A percentile compares a stretch with the other conserved stretches of the same genome.
Conservation (phyloP, 2,888 invertebrate genomes). For the Spisula solida region DNA sequence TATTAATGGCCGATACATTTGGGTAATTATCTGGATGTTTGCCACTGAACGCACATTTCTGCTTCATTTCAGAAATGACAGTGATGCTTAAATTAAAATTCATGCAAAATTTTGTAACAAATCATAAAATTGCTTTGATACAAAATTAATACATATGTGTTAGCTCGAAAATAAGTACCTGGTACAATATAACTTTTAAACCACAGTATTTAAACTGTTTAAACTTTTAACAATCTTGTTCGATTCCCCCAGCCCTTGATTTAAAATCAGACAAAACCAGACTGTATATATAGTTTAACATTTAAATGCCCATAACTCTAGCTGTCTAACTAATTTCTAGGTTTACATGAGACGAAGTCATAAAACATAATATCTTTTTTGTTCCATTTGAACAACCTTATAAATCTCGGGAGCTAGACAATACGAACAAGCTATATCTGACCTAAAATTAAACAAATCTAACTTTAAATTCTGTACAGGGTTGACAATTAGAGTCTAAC, state of each 20-base stretch:
- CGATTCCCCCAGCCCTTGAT: background rate
- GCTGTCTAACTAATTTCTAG: background rate
- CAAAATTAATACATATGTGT: background rate
- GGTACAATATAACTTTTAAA: background rate
- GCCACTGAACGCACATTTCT: constrained; percentile 23
- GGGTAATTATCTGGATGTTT: constrained; percentile 32
- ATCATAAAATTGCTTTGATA: background rate
- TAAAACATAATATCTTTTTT: constrained; percentile 37
- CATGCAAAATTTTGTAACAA: background rate
- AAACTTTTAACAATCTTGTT: background rate
- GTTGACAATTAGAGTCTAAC: constrained; percentile 43
- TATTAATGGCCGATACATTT: constrained; percentile 43
- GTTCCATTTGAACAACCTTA: constrained; percentile 29
- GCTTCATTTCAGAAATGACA: constrained; percentile 25
- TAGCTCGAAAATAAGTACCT: background rate
- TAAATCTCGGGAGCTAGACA: constrained; percentile 8
- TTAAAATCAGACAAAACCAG: background rate
- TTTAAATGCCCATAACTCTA: background rate
- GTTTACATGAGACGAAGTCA: background rate
- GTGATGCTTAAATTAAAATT: constrained; percentile 18
- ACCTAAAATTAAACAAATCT: constrained; percentile 38
- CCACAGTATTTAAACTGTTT: background rate
- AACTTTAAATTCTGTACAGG: constrained; percentile 19
- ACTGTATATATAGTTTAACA: background rate
- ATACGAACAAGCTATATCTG: constrained; percentile 21